Evolutionary conservation across 2,113 vertebrate genomes (phyloP), one percentile per base, ranked within the genome.

Genomic region (Carassius auratus): DNA sequence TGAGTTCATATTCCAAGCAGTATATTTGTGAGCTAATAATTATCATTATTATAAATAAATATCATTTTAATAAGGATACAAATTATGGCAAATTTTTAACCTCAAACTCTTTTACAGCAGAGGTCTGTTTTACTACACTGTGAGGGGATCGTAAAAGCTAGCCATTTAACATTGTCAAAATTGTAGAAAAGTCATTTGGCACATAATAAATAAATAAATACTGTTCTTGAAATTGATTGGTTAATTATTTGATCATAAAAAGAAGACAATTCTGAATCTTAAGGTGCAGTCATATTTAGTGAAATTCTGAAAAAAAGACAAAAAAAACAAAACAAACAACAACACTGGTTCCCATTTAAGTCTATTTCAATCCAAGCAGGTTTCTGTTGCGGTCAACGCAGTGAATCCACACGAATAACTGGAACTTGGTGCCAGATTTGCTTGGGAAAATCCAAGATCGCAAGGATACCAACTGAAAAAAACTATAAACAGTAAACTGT

Each of bases 81-180:
- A 74, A 76, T n/a, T 55, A 52, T 52, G 59, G 30, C 61, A 59
- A 36, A 14, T 36, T 62, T 66, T 64, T 36, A 21, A 8, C 38
- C 38, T 52, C 73, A 81, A 50, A 64, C 23, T 81, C 61, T 79
- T 13, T 62, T 80, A 80, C 23, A 81, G 38, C 78, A 66, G 38
- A 48, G 78, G n/a, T 50, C 23, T 26, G 57, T 62, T 81, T 81
- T 81, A 81, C 61, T 23, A 13, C 42, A 21, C 61, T 30, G 38
- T 12, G 42, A 64, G 14, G 78, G 30, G 36, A 50, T 66, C 9
- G 33, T 42, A 38, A 79, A 79, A 61, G 30, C 10, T 45, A 80
- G 38, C 21, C 15, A 13, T 80, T 64, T 61, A 64, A 45, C 36
- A 62, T 48, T 26, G 36, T 48, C n/a, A 45, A 66, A 66, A 64